Conservation (phyloP, 2,888 invertebrate genomes). For the Cistogaster globosa region DNA sequence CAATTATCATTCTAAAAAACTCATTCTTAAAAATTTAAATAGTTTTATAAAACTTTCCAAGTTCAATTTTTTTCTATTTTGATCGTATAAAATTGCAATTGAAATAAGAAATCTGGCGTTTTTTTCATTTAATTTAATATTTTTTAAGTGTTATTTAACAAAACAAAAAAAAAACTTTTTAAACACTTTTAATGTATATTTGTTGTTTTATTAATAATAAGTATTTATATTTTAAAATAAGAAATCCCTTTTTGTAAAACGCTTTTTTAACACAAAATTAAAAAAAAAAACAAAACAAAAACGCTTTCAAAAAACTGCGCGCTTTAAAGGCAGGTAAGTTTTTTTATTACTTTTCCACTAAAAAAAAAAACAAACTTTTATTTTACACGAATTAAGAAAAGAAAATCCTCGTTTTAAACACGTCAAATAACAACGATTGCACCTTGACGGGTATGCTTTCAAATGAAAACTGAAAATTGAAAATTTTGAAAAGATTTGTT, state of each 20-base stretch:
- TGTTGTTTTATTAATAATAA: conserved; percentile 71
- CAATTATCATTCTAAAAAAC: too few relatives aligned
- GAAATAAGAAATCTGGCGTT: conserved; percentile 38
- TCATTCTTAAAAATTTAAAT: too few relatives aligned
- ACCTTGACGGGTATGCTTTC: conserved; percentile 55
- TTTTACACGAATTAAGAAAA: background rate
- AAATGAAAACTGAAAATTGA: conserved; percentile 58
- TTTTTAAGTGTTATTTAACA: conserved; percentile 64
- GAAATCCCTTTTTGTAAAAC: conserved; percentile 27
- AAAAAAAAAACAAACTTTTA: conserved; percentile 3
- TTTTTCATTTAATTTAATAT: conserved; percentile 26
- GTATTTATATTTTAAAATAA: conserved; percentile 47
- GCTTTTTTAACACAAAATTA: conserved; percentile 38
- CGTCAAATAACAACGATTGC: background rate
- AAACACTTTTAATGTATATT: conserved; percentile 69
- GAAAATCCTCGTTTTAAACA: conserved; percentile 9
- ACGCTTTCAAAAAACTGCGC: conserved; percentile 46
- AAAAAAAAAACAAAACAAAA: conserved; percentile 36
- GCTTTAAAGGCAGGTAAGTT: conserved; percentile 46
- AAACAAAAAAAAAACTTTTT: conserved; percentile 66
- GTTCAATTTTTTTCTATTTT: too few relatives aligned
- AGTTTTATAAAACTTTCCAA: too few relatives aligned
- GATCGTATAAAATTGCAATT: background rate
- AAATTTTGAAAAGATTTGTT: conserved; percentile 51
- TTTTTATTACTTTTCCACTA: background rate